These are phyloP conservation scores for Prionace glauca DNA, from an alignment of 2,797 vertebrate genomes.

Conservation along the genomic window DNA sequence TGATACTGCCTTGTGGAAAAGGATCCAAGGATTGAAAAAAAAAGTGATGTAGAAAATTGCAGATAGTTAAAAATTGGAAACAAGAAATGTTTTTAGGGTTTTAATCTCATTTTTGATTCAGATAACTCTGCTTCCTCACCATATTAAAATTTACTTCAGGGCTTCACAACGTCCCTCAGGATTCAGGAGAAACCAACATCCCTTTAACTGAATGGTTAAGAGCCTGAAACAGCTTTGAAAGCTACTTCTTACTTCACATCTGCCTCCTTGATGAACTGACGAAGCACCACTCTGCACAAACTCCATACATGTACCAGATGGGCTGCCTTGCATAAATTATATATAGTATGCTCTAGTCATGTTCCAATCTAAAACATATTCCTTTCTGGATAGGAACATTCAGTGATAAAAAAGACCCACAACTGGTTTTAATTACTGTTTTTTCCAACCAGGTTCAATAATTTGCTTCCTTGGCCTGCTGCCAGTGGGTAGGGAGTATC, in stretches of 20 bases:
- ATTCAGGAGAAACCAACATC: neutral
- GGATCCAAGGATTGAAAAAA: neutral
- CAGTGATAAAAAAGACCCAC: neutral
- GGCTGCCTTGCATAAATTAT: neutral
- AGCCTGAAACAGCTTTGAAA: neutral
- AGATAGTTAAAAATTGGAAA: no score
- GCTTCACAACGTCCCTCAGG: neutral
- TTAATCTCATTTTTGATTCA: neutral
- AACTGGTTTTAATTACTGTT: neutral
- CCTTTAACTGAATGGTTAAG: neutral
- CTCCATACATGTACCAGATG: neutral
- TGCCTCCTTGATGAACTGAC: neutral
- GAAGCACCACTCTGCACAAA: neutral
- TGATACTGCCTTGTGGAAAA: neutral
- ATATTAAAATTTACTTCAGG: neutral
- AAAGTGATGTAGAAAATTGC: neutral
- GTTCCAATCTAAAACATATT: neutral
- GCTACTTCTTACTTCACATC: neutral
- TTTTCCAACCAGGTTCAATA: neutral
- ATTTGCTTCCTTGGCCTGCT: neutral
- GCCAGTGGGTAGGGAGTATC: neutral
- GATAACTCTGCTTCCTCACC: neutral
- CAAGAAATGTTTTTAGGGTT: neutral
- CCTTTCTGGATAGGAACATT: neutral
- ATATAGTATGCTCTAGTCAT: neutral